Evolutionary conservation across 1,140 invertebrate genomes (phyloP).

Genomic region (Drosophila quadrilineata): DNA sequence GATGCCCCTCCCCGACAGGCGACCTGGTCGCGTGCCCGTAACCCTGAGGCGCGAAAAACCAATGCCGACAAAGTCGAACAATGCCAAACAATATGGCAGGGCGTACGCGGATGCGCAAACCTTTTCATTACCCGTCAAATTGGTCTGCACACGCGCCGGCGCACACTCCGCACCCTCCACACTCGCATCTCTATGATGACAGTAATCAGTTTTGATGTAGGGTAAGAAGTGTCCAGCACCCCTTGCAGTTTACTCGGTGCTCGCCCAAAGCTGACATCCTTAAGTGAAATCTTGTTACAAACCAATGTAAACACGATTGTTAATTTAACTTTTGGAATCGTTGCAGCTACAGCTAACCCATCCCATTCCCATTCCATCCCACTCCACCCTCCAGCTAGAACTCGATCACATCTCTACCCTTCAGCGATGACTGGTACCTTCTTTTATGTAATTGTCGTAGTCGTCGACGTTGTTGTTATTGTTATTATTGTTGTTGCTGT

Average conservation of each 20-base stretch:
- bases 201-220: conserved; percentile 74
- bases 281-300: conserved; percentile 81
- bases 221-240: conserved; percentile 30
- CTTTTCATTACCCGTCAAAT: conserved; percentile 78
- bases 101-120: conserved; percentile 70
- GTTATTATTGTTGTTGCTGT: not conserved
- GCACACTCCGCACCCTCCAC: conserved; percentile 52
- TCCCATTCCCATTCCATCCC: not conserved
- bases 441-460: not conserved
- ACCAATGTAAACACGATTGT: conserved; percentile 81
- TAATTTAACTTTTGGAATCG: conserved; percentile 76
- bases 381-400: too few species aligned
- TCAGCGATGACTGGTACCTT: conserved; percentile 2
- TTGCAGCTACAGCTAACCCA: conserved; percentile 26
- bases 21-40: conserved; percentile 54
- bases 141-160: conserved; percentile 64
- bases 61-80: conserved; percentile 54
- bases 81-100: conserved; percentile 59
- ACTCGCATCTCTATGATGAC: conserved; percentile 59
- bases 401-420: not conserved
- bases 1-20: conserved; percentile 29
- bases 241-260: not conserved
- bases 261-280: conserved; percentile 70
- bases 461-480: not conserved
- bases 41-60: conserved; percentile 80